phyloP scores from a whole-genome alignment of 2,113 vertebrate genomes.

The Excalfactoria chinensis region DNA sequence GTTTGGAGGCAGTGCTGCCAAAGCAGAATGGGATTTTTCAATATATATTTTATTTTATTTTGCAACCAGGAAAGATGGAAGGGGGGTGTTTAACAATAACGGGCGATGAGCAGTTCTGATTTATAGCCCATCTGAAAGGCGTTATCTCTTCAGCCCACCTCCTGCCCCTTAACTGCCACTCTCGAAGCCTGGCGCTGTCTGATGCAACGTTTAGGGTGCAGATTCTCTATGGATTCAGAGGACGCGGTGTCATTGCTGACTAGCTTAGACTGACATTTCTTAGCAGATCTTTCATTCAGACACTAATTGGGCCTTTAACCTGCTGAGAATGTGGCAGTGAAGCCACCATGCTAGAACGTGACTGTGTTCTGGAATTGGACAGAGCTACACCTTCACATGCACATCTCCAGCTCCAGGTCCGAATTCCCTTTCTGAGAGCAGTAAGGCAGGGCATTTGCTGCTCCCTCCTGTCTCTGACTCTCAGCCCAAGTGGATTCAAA shows the following conservation, averaged over 20 bases:
- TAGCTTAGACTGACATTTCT: not conserved
- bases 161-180: slow-evolving; percentile 21
- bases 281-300: not conserved
- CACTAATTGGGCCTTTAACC: not conserved
- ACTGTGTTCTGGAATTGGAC: not conserved
- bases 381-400: not conserved
- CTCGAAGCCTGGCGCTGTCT: slow-evolving; percentile 19
- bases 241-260: accelerated
- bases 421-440: not conserved
- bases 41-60: not conserved
- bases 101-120: slow-evolving; percentile 5
- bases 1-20: not conserved
- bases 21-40: not conserved
- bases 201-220: not conserved
- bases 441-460: not conserved
- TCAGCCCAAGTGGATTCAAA: not conserved
- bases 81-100: not conserved
- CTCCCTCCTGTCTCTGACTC: not conserved
- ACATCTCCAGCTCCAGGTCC: not conserved
- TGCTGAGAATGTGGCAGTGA: not conserved
- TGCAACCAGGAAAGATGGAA: not conserved
- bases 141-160: slow-evolving; percentile 30
- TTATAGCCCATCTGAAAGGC: slow-evolving; percentile 23
- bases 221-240: not conserved
- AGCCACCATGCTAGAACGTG: not conserved